Percentiles rank a stretch among this genome's conserved stretches.
phyloP scores from a whole-genome alignment of 1,140 invertebrate genomes.

The Holcopasites calliopsidis region DNA sequence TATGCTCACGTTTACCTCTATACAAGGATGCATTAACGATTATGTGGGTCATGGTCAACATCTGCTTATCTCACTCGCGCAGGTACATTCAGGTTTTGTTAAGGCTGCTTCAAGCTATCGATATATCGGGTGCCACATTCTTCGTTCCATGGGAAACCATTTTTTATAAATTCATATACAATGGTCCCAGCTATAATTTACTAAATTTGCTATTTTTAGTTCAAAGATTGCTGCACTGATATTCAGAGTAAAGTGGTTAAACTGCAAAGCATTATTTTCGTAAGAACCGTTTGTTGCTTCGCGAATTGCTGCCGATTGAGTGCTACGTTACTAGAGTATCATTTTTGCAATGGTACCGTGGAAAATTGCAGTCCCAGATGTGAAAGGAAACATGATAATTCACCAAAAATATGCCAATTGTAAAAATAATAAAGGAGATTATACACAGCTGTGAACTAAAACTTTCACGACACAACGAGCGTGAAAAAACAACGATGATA shows the following conservation, averaged over 20 bases:
- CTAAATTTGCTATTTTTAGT: neutral
- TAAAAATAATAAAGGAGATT: constrained; percentile 19
- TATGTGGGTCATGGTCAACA: constrained; percentile 77
- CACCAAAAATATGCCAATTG: constrained; percentile 29
- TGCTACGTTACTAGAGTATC: constrained; percentile 20
- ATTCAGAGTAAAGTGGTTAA: neutral
- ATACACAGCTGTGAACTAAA: neutral
- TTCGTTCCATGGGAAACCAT: neutral
- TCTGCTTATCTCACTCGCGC: constrained; percentile 66
- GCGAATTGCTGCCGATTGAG: constrained; percentile 5
- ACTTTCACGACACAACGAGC: constrained; percentile 25
- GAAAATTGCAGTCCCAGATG: neutral
- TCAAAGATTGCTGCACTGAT: neutral
- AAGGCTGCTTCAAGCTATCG: constrained; percentile 7
- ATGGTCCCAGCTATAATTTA: neutral
- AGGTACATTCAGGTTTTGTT: constrained; percentile 48
- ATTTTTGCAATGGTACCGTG: neutral
- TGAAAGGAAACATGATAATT: constrained; percentile 30
- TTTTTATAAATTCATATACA: neutral
- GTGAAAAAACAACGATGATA: neutral
- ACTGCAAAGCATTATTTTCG: neutral
- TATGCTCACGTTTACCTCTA: constrained; percentile 28
- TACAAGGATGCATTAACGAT: constrained; percentile 68
- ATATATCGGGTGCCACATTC: constrained; percentile 5
- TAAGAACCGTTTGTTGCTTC: neutral